A percentile compares a stretch with the other conserved stretches of the same genome.
Evolutionary conservation across 2,797 vertebrate genomes (phyloP).

Genomic region (Chromobotia macracanthus): DNA sequence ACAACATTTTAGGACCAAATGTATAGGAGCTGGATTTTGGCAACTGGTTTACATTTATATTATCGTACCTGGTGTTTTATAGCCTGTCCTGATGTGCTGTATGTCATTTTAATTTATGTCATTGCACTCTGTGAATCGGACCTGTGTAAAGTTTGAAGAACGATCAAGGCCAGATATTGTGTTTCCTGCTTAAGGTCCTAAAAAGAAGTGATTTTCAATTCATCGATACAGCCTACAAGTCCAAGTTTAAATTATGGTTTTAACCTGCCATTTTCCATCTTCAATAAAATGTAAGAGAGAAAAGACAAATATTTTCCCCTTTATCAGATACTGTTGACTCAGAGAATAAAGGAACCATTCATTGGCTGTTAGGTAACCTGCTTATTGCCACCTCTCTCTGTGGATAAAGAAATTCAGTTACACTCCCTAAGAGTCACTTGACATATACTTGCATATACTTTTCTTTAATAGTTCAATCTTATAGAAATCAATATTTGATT

Average conservation of each 20-base stretch:
- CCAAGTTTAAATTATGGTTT: neutral
- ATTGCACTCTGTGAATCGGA: no score
- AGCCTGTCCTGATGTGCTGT: no score
- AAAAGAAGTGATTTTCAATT: neutral
- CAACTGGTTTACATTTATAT: no score
- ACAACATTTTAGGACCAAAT: no score
- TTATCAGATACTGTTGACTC: neutral
- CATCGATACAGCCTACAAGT: no score
- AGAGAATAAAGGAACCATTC: conserved; percentile 11
- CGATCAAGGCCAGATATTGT: no score
- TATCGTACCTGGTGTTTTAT: no score
- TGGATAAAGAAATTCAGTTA: neutral
- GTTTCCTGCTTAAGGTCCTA: no score
- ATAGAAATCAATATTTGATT: neutral
- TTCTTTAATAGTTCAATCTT: neutral
- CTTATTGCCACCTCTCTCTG: conserved; percentile 10
- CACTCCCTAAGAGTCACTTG: neutral
- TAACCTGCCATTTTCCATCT: neutral
- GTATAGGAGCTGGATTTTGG: no score
- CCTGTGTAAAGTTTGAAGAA: no score
- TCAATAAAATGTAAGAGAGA: neutral
- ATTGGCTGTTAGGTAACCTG: conserved; percentile 15
- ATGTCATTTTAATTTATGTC: no score
- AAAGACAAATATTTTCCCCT: neutral
- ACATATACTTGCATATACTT: neutral